Conservation (phyloP, 2,797 vertebrate genomes). For the Limosa lapponica region DNA sequence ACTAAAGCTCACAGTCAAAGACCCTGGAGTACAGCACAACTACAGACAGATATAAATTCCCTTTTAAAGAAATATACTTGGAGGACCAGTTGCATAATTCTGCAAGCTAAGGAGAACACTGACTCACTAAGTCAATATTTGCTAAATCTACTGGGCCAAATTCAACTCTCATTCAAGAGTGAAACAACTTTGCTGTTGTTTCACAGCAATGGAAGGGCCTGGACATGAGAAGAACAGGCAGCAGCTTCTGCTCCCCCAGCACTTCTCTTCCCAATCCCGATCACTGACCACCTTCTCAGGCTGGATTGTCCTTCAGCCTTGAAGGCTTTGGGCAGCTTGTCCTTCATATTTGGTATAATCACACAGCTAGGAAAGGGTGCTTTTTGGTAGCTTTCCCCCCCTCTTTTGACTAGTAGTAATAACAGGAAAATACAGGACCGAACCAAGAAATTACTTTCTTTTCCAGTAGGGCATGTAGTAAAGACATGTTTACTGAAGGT, state of each 20-base stretch:
- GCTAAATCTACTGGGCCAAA: slow-evolving; percentile 23
- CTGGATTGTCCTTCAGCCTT: neutral
- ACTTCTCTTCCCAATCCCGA: neutral
- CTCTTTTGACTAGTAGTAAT: neutral
- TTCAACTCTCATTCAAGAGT: neutral
- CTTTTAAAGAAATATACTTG: slow-evolving; percentile 36
- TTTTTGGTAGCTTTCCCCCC: neutral
- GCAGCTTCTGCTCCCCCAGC: neutral
- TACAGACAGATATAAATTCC: neutral
- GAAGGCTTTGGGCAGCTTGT: neutral
- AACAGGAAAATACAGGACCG: neutral
- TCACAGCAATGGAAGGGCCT: neutral
- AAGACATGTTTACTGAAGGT: neutral
- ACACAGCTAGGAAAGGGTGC: neutral
- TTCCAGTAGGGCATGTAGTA: neutral
- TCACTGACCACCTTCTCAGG: neutral
- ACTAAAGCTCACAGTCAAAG: neutral
- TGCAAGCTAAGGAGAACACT: slow-evolving; percentile 40
- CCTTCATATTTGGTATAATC: neutral
- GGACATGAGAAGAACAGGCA: neutral
- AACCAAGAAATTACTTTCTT: neutral
- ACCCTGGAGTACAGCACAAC: neutral
- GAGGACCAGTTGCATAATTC: slow-evolving; percentile 28
- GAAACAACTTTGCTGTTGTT: neutral
- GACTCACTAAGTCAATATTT: slow-evolving; percentile 68